Base-by-base conservation (phyloP, 2,113 vertebrate species). In the Mugil cephalus region DNA sequence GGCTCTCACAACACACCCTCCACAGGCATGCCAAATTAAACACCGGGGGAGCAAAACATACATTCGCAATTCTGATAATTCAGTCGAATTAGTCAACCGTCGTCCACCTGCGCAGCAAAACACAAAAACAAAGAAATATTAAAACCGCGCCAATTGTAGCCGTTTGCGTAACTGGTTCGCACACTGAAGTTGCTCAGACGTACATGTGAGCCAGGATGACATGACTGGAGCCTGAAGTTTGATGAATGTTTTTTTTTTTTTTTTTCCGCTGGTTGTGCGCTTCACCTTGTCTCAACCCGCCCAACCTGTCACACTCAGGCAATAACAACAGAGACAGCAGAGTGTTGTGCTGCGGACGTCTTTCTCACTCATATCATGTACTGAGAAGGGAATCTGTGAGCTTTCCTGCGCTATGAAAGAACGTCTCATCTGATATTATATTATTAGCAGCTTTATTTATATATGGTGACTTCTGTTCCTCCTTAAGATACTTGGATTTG, bases 201-300 rank as follows among this genome's bases (percentile, higher is more conserved):
- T 48, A 12, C 15, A 17, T 6, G 21, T 5, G 24, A 55, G 21
- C 70, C 24, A 77, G 50, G 42, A 38, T 84, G 86, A 90, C 90
- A 91, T 39, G 65, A 2, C 65, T 72, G 81, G 80, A 86, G 91
- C 56, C 90, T 70, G 1, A 69, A 80, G 67, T 67, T 75, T 93
- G 89, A 94, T 88, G 66, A 77, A 93, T 87, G 77, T 47, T 53
- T 74, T 71, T 30, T 30, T 53, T 74, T 71, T 30, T 30, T 30
- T 30, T 30, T 30, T 72, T 76, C 62, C 53, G 62, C 55, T 48
- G 52, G 58, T 76, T 81, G 51, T 78, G 30, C 51, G 62, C 70
- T 77, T 84, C 66, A 77, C 77, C 67, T 69, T 93, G 92, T 83
- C 88, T 91, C 83, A 88, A 92, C 93, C 79, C 53, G 92, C 74